Evolutionary conservation across 2,797 vertebrate species (phyloP).

Genomic region (Crenuchus spilurus): DNA sequence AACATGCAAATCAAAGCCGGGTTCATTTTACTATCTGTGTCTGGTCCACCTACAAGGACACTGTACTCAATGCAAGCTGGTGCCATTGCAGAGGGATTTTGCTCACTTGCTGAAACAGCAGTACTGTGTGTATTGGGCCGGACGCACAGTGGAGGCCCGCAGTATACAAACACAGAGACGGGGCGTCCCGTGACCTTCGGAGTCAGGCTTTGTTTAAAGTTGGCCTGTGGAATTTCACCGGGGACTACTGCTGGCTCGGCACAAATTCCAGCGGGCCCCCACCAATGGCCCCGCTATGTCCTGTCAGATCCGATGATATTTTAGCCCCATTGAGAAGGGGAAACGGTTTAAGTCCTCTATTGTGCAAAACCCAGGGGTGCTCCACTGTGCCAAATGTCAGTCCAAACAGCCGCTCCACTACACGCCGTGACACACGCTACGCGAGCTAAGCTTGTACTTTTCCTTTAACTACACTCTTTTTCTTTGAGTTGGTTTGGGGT

Average conservation of each 20-base stretch:
- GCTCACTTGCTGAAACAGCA: conserved; percentile 65
- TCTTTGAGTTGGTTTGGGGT: not conserved
- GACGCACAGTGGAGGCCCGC: conserved; percentile 46
- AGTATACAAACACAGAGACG: conserved; percentile 70
- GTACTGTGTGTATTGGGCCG: conserved; percentile 59
- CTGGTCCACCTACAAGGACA: not conserved
- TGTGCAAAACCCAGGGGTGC: conserved; percentile 41
- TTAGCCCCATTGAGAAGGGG: conserved; percentile 56
- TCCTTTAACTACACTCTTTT: conserved; percentile 1
- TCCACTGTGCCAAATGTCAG: conserved; percentile 53
- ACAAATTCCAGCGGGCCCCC: conserved; percentile 67
- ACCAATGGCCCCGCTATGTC: conserved; percentile 54
- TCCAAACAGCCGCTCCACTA: conserved; percentile 35
- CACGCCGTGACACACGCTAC: conserved; percentile 9
- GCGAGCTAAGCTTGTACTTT: conserved; percentile 6
- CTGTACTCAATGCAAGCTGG: not conserved
- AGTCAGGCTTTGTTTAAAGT: conserved; percentile 74
- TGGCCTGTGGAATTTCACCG: conserved; percentile 70
- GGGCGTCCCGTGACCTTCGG: conserved; percentile 60
- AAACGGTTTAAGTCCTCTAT: conserved; percentile 56
- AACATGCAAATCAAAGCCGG: too few relatives aligned
- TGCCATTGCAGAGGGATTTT: not conserved
- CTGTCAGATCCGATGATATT: conserved; percentile 64
- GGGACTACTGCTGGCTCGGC: conserved; percentile 67
- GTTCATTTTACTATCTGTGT: not conserved